Base-by-base conservation (phyloP, 2,888 invertebrate species). In the Mythimna loreyi region DNA sequence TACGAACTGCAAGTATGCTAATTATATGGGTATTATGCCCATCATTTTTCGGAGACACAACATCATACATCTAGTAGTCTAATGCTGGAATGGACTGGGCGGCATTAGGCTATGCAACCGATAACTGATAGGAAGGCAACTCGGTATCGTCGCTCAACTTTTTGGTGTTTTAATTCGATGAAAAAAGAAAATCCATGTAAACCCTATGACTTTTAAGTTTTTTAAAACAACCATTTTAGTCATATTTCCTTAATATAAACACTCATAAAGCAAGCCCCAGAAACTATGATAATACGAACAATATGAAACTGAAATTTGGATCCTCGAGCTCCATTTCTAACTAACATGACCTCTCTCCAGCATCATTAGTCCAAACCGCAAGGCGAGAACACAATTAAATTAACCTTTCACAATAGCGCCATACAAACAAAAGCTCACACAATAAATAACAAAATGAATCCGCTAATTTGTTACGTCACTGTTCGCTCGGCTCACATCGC, bases 401-500 rank as follows among this genome's bases (percentile, higher is more conserved):
- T 69, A 81, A 66, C 67, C 74, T 63, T 45, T 80, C 70, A 23
- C 56, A 57, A 49, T 50, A 21, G 66, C 74, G 49, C 52, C 49
- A 68, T 43, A 21, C 23, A 49, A 72, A 70, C 66, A 72, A 78
- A 80, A 68, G 69, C 67, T 72, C 71, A 65, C 57, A 70, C 70
- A 81, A 72, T 83, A 83, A 76, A 84, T 85, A 85, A 85, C 72
- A 21, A 85, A 85, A 83, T 78, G 78, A 85, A 85, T 85, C 75
- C 75, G 81, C 73, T 84, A 82, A 82, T 83, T 83, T 82, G 85
- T 84, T 80, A 82, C 85, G 83, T 82, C 85, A 80, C 67, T 55
- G 60, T 52, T 75, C 70, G 60, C 64, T 69, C 56, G 30, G 40
- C 60, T 30, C 76, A 63, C 75, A 74, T 52, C 36, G 61, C 66